Evolutionary conservation across 2,113 vertebrate genomes (phyloP), one percentile per base, ranked within the genome.

Genomic region (Notarius quadriscutis): DNA sequence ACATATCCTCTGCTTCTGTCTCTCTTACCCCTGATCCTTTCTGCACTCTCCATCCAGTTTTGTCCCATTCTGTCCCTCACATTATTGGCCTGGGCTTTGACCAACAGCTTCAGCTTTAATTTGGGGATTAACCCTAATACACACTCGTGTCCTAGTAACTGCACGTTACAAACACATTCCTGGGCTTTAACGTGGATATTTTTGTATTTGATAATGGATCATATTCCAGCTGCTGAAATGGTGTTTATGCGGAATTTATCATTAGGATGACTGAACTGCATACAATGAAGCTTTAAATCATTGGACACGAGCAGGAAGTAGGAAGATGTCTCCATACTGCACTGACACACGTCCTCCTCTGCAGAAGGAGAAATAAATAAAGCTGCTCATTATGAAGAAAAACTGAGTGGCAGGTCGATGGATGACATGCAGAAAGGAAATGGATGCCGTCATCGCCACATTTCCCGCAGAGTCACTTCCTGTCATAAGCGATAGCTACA

Each of bases 301-400:
- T n/a, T 20, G n/a, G 50, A 55, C 63, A 72, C 10, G 15, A 72
- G 12, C 17, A 58, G 51, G 27, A 71, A 50, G 84, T 85, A 60
- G 83, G 84, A 58, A 58, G 53, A 85, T 60, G 69, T 84, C 55
- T 65, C 74, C 48, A 30, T 25, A 25, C 62, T 67, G 77, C 85
- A 51, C 50, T 69, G 85, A 80, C 85, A 86, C 85, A 86, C 17
- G 60, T 86, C 84, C 74, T 79, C 85, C 85, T 69, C 75, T 80
- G 75, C 75, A 86, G 7, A 18, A 57, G 2, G 27, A 30, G 51
- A 72, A 71, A 81, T 86, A 84, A 84, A 71, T 84, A 84, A 84
- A 74, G 83, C 27, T 15, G 30, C 83, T 74, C 67, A 17, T 84
- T 74, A 75, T 5, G 55, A 58, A 20, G 53, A 74, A 60, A 6